Conservation (phyloP, 2,888 invertebrate genomes). For the Minunthozetes semirufus region DNA sequence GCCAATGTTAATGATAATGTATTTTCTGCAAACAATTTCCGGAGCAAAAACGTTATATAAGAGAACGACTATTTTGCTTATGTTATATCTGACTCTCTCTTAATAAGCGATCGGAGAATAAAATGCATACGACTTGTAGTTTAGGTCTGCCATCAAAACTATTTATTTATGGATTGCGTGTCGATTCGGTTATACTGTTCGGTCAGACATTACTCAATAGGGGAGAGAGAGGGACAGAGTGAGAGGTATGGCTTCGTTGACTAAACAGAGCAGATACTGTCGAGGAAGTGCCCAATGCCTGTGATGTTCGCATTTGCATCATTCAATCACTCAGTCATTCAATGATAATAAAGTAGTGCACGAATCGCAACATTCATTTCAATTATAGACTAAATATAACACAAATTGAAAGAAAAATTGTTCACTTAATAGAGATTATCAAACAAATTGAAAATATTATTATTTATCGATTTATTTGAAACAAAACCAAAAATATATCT, state of each 20-base stretch:
- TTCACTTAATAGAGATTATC: too few relatives aligned
- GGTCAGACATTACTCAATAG: neutral
- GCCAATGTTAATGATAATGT: conserved; percentile 28
- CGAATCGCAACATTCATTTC: neutral
- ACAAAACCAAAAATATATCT: too few relatives aligned
- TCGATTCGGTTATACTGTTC: neutral
- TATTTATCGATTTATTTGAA: too few relatives aligned
- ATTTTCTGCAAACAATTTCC: conserved; percentile 28
- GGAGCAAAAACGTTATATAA: conserved; percentile 18
- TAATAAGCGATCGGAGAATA: conserved; percentile 10
- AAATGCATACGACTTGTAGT: neutral
- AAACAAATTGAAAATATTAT: too few relatives aligned
- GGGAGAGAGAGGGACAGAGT: neutral
- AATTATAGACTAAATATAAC: neutral
- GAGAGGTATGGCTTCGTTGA: neutral
- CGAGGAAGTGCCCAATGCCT: neutral
- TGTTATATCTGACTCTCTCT: conserved; percentile 5
- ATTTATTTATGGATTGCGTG: conserved; percentile 26
- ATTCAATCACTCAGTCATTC: neutral
- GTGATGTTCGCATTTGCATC: conserved; percentile 10
- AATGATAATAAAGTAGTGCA: neutral
- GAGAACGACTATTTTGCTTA: neutral
- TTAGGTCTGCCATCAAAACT: conserved; percentile 10
- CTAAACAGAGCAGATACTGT: neutral
- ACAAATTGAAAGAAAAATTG: too few relatives aligned